These are phyloP conservation scores for Tipula lateralis DNA, from an alignment of 2,888 invertebrate genomes.

Conservation along the genomic window DNA sequence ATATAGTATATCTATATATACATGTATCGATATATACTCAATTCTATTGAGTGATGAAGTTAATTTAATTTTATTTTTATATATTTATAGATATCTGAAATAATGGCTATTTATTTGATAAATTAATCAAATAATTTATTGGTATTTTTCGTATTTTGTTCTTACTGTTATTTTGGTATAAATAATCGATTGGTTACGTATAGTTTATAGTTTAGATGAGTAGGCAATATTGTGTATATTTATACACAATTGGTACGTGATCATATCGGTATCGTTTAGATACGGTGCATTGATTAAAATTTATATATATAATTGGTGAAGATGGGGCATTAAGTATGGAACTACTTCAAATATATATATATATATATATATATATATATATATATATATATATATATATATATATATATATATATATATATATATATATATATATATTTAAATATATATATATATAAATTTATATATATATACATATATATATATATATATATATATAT, in stretches of 20 bases:
- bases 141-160: not conserved
- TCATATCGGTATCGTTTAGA: not conserved
- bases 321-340: not conserved
- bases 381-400: no score
- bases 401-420: no score
- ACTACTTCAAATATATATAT: not conserved
- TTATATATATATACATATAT: no score
- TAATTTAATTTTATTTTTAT: not conserved
- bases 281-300: constrained; percentile 16
- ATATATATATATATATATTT: no score
- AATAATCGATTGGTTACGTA: not conserved
- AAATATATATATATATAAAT: no score
- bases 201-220: not conserved
- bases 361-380: no score
- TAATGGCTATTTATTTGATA: constrained; percentile 15
- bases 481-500: no score
- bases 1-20: not conserved
- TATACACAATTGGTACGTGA: not conserved
- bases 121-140: constrained; percentile 19
- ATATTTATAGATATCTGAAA: not conserved
- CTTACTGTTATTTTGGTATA: not conserved
- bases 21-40: not conserved
- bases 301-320: not conserved
- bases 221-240: not conserved
- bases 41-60: not conserved